A percentile compares a stretch with the other conserved stretches of the same genome.
Conservation (phyloP, 1,140 invertebrate genomes). For the Papilio aristodemus region DNA sequence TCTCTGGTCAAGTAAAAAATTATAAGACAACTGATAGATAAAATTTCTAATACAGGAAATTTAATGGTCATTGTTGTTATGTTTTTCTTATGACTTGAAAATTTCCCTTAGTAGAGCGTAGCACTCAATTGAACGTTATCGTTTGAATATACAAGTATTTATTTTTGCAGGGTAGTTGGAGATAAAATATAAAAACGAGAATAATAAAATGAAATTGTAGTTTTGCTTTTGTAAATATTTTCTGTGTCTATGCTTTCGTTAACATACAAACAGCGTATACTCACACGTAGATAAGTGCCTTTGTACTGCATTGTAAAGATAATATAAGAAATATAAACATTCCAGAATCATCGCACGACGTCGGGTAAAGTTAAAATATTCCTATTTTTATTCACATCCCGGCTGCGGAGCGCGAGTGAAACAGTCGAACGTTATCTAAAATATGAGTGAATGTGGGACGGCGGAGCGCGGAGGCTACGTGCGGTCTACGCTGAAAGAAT, state of each 20-base stretch:
- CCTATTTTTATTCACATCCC: conserved; percentile 64
- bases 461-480: conserved; percentile 56
- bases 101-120: too few relatives aligned
- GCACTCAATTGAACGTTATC: too few relatives aligned
- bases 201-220: conserved; percentile 15
- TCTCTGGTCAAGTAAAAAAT: too few relatives aligned
- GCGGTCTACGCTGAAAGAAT: conserved; percentile 71
- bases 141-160: background rate
- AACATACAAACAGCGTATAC: background rate
- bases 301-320: conserved; percentile 24
- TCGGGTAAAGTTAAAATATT: conserved; percentile 53
- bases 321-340: conserved; percentile 44
- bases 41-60: too few relatives aligned
- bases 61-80: background rate
- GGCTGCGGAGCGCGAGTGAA: conserved; percentile 46
- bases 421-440: conserved; percentile 73
- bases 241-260: background rate
- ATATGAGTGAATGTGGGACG: conserved; percentile 63
- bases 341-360: conserved; percentile 43
- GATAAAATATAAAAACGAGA: background rate
- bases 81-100: background rate
- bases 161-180: background rate
- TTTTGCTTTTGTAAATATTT: conserved; percentile 8
- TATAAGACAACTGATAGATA: too few relatives aligned
- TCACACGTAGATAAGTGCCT: conserved; percentile 13